Evolutionary conservation across 1,140 invertebrate genomes (phyloP).

Genomic region (Drosophila sulfurigaster): DNA sequence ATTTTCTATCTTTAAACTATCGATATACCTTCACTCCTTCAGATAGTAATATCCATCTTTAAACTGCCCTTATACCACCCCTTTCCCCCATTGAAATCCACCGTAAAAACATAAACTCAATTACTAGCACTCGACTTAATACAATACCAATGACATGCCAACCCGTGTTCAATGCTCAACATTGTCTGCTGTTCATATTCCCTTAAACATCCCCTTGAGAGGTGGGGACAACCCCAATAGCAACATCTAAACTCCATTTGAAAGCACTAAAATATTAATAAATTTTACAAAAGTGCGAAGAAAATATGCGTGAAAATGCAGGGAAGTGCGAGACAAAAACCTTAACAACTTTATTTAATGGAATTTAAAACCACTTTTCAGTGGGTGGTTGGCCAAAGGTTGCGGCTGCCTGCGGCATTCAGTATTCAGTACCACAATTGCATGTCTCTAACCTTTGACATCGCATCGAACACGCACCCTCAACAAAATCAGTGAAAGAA

Average conservation of each 20-base stretch:
- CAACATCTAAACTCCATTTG: conserved; percentile 79
- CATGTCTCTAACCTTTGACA: conserved; percentile 78
- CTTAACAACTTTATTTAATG: conserved; percentile 84
- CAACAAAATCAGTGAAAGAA: conserved; percentile 23
- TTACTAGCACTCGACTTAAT: conserved; percentile 62
- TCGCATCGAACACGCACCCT: conserved; percentile 18
- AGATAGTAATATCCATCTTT: too few relatives aligned
- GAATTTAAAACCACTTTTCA: conserved; percentile 84
- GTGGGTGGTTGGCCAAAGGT: conserved; percentile 44
- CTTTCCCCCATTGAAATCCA: not conserved
- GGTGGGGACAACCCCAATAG: conserved; percentile 18
- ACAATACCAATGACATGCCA: conserved; percentile 46
- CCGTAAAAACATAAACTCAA: conserved; percentile 46
- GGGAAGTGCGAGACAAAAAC: conserved; percentile 59
- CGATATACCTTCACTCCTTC: too few relatives aligned
- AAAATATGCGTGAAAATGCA: conserved; percentile 83
- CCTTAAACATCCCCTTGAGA: conserved; percentile 21
- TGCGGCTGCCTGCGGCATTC: conserved; percentile 65
- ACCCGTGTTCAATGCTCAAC: not conserved
- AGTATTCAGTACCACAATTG: conserved; percentile 65
- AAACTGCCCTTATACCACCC: too few relatives aligned
- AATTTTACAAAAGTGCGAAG: conserved; percentile 82
- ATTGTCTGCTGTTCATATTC: conserved; percentile 9
- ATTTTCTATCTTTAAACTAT: too few relatives aligned
- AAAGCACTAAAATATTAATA: conserved; percentile 84